Base-by-base conservation (phyloP, 2,797 vertebrate genomes). In the Gambusia yucatana region DNA sequence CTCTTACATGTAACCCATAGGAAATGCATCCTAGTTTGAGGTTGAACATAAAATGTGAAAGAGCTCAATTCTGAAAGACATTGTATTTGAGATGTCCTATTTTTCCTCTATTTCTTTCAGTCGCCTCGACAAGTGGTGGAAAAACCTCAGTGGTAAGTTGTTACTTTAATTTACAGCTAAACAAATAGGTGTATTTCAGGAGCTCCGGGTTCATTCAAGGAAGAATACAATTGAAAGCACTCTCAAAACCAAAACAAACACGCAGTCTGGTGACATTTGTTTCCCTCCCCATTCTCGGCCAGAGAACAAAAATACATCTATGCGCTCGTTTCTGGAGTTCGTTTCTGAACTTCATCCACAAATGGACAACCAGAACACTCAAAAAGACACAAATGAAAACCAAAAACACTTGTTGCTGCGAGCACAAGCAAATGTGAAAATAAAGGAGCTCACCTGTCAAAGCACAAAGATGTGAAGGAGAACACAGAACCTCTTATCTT, bases 111-210 rank as follows among this genome's bases (percentile, higher is more conserved):
- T 76, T 82, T 57, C 83, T 70, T 84, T 82, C 71, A 84, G 52
- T 84, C 9, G 0, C n/a, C 75, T 69, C 6, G 50, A 13, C 61
- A 36, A 46, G 16, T 25, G 33, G 10, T 71, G 41, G 41, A 63
- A 84, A 46, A 1, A 14, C 73, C 65, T 78, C 30, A 77, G 22
- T 67, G 57, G 25, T 11, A 73, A 83, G 80, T 11, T 44, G 74
- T 52, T 52, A 6, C 22, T 73, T 57, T 80, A 20, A 82, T 88
- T 89, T 86, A 84, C 79, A 61, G 84, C 77, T 43, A 25, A 43
- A 36, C 13, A 36, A 73, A 8, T 9, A 36, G 6, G 17, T 65
- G 33, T 22, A 39, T 22, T 39, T 65, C 36, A 39, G 20, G 8
- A 10, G 39, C 17, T 20, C n/a, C 0, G 25, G 33, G 30, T 44